phyloP scores from a whole-genome alignment of 1,140 invertebrate genomes.

The Macrobrachium nipponense region DNA sequence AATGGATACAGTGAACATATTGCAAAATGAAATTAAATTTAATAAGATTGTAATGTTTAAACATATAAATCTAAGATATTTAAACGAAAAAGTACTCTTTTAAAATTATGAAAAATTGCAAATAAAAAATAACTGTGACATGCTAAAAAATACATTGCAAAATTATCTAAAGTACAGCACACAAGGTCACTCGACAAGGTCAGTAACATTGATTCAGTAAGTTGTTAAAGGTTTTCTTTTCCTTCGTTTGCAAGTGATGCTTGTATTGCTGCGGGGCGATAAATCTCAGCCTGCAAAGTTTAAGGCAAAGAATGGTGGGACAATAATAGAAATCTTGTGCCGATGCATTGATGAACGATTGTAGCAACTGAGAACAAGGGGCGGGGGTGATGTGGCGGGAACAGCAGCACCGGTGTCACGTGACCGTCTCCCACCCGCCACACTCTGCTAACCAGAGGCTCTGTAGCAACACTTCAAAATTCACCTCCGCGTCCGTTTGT shows the following conservation, averaged over 20 bases:
- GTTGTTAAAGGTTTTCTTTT: too few relatives aligned
- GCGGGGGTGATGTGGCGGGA: constrained; percentile 51
- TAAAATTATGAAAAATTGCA: not conserved
- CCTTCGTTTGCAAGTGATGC: too few relatives aligned
- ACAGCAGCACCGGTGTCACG: constrained; percentile 51
- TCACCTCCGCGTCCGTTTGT: constrained; percentile 48
- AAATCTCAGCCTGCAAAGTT: too few relatives aligned
- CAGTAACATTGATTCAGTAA: not conserved
- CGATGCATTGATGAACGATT: not conserved
- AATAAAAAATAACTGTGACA: not conserved
- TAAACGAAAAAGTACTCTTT: too few relatives aligned
- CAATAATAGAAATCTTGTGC: not conserved
- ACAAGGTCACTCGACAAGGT: constrained; percentile 47
- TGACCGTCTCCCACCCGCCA: constrained; percentile 52
- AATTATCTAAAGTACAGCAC: not conserved
- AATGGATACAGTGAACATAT: too few relatives aligned
- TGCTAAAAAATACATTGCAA: not conserved
- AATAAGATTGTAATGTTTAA: too few relatives aligned
- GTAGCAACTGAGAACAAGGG: constrained; percentile 6
- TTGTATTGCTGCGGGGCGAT: too few relatives aligned
- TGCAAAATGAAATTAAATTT: too few relatives aligned
- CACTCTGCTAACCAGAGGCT: constrained; percentile 46
- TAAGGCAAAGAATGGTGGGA: not conserved
- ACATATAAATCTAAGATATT: too few relatives aligned
- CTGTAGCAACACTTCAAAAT: constrained; percentile 56